Evolutionary conservation across 2,797 vertebrate species (phyloP).

Genomic region (Dermochelys coriacea): DNA sequence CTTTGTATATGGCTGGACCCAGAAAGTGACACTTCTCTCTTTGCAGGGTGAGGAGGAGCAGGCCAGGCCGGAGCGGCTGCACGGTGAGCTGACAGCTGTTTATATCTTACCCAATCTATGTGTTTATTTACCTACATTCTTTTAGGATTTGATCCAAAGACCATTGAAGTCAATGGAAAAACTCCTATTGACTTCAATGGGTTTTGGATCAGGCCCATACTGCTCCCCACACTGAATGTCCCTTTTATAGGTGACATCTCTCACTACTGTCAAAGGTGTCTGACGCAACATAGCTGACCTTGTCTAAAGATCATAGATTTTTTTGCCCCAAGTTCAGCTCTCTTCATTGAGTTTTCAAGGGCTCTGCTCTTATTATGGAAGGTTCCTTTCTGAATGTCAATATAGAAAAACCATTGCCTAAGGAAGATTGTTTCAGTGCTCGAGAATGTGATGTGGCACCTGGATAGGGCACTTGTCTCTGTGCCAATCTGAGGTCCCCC

Average conservation of each 20-base stretch:
- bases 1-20: background rate
- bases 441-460: too few relatives aligned
- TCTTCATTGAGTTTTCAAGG: background rate
- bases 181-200: background rate
- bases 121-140: background rate
- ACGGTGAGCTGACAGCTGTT: background rate
- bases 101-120: background rate
- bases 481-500: too few relatives aligned
- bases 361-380: too few relatives aligned
- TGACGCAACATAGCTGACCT: background rate
- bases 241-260: background rate
- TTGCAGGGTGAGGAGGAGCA: background rate
- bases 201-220: background rate
- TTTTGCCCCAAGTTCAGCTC: background rate
- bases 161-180: background rate
- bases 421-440: too few relatives aligned
- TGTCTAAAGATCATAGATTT: background rate
- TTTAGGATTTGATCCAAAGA: background rate
- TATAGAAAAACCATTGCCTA: too few relatives aligned
- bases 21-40: background rate
- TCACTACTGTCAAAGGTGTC: background rate
- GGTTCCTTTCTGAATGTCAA: too few relatives aligned
- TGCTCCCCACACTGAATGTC: background rate
- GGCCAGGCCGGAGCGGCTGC: background rate
- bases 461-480: too few relatives aligned